A percentile compares a stretch with the other conserved stretches of the same genome.
phyloP scores from a whole-genome alignment of 2,797 vertebrate species.

The Tenualosa thibaudeaui region DNA sequence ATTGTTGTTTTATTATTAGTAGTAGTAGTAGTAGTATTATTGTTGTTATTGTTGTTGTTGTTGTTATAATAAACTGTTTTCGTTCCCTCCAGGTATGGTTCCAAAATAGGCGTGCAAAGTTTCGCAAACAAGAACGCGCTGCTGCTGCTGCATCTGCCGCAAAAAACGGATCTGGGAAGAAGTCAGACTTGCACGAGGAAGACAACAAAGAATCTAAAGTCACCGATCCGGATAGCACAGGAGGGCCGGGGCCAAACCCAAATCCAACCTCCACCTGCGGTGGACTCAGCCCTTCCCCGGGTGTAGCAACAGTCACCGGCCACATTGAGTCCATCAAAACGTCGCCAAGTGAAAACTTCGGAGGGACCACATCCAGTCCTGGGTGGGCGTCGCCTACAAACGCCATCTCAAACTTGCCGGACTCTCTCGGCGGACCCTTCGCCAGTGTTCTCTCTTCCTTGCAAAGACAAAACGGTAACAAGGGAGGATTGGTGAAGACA shows the following conservation, averaged over 20 bases:
- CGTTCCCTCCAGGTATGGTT: constrained; percentile 86
- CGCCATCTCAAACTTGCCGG: constrained; percentile 89
- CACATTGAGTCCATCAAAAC: constrained; percentile 77
- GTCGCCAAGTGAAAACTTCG: constrained; percentile 72
- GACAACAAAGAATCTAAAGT: constrained; percentile 90
- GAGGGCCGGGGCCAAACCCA: constrained; percentile 83
- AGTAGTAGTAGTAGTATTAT: background rate
- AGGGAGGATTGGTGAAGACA: constrained; percentile 89
- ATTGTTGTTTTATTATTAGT: too few species aligned
- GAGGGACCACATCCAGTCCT: constrained; percentile 79
- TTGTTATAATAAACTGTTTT: background rate
- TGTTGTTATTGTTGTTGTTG: too few species aligned
- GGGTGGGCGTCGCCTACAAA: constrained; percentile 88
- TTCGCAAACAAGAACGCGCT: constrained; percentile 92
- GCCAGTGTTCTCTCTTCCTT: constrained; percentile 92
- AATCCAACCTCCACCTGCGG: constrained; percentile 71
- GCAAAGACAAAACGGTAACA: constrained; percentile 94
- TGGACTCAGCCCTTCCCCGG: constrained; percentile 75
- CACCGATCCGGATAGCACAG: constrained; percentile 92
- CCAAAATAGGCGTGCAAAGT: constrained; percentile 93
- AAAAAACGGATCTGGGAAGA: constrained; percentile 83
- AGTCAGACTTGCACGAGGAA: constrained; percentile 86
- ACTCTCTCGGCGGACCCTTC: constrained; percentile 92
- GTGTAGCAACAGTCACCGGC: constrained; percentile 66
- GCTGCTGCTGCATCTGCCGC: constrained; percentile 87